Evolutionary conservation across 2,113 vertebrate genomes (phyloP).

Genomic region (Pachyramphus minor): DNA sequence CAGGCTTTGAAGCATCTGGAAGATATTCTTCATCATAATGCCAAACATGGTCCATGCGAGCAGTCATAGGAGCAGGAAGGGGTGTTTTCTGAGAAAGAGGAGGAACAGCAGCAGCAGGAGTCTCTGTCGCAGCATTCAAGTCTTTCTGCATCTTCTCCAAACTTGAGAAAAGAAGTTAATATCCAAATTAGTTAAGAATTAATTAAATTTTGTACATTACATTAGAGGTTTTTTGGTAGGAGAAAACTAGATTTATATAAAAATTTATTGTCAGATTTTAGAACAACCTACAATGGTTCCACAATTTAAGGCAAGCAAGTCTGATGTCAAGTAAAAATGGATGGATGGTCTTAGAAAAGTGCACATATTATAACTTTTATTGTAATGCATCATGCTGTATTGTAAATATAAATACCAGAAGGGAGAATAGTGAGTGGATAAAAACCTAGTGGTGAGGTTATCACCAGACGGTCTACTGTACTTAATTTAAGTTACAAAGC

Average conservation of each 20-base stretch:
- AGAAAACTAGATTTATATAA: background rate
- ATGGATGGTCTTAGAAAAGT: background rate
- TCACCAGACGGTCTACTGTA: background rate
- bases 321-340: background rate
- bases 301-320: background rate
- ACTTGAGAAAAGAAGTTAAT: constrained; percentile 71
- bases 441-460: background rate
- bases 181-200: constrained; percentile 1
- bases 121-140: constrained; percentile 65
- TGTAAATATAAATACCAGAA: background rate
- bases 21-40: constrained; percentile 92
- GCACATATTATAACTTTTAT: background rate
- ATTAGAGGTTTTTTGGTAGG: background rate
- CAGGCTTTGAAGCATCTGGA: constrained; percentile 82
- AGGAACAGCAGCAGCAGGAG: constrained; percentile 59
- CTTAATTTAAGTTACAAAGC: background rate
- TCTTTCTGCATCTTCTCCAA: constrained; percentile 79
- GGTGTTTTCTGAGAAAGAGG: constrained; percentile 71
- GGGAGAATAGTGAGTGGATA: background rate
- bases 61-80: constrained; percentile 45
- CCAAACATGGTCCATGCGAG: constrained; percentile 82
- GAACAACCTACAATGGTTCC: background rate
- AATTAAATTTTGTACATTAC: background rate
- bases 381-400: background rate
- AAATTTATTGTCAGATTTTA: background rate